A percentile compares a stretch with the other conserved stretches of the same genome.
phyloP scores from a whole-genome alignment of 1,140 invertebrate species.

The Heliconius himera region DNA sequence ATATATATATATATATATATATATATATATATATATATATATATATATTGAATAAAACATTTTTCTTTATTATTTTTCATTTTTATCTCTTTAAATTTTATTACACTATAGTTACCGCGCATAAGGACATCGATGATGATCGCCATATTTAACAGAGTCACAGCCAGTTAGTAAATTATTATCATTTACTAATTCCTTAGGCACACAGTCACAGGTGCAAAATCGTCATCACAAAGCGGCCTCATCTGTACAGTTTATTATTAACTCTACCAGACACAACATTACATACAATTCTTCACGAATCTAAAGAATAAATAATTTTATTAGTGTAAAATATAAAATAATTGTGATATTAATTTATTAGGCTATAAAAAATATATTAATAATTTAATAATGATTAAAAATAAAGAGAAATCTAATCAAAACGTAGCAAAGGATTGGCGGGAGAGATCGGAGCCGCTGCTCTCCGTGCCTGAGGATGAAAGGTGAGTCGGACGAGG shows the following conservation, averaged over 20 bases:
- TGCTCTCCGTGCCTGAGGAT: slow-evolving; percentile 71
- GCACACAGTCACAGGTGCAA: slow-evolving; percentile 43
- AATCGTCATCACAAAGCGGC: slow-evolving; percentile 40
- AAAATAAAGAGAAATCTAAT: slow-evolving; percentile 75
- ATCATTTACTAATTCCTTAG: slow-evolving; percentile 63
- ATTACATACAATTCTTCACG: slow-evolving; percentile 7
- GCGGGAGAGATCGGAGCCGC: slow-evolving; percentile 65
- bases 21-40: no score
- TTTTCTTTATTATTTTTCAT: no score
- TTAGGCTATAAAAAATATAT: neutral
- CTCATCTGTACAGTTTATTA: slow-evolving; percentile 48
- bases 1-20: no score
- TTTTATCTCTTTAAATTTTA: neutral
- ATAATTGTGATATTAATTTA: neutral
- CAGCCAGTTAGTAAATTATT: slow-evolving; percentile 42
- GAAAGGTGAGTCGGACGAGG: slow-evolving; percentile 69
- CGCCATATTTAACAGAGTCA: slow-evolving; percentile 2
- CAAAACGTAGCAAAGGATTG: slow-evolving; percentile 61
- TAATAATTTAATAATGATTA: slow-evolving; percentile 47
- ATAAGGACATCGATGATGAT: neutral
- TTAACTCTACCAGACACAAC: slow-evolving; percentile 51
- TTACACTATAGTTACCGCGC: neutral
- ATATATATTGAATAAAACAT: no score
- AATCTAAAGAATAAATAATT: neutral
- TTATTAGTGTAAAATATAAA: neutral